phyloP scores from a whole-genome alignment of 1,140 invertebrate species.

The Brachystomella parvula region DNA sequence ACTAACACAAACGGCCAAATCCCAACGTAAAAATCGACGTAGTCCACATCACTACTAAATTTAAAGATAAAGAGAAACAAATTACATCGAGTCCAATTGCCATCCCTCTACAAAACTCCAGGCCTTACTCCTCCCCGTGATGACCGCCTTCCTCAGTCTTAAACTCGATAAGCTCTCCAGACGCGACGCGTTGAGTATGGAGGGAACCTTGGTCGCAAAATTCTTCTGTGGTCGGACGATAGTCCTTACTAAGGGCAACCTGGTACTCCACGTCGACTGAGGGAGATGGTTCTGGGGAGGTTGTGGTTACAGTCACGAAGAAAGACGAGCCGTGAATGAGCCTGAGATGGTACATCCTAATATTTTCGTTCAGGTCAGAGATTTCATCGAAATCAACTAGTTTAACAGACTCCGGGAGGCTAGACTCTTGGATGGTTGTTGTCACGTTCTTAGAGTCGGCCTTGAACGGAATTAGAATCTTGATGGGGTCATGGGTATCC shows the following conservation, averaged over 20 bases:
- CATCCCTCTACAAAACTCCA: no score
- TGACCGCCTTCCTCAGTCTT: not conserved
- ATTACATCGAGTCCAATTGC: no score
- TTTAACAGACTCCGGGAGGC: not conserved
- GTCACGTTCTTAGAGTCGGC: not conserved
- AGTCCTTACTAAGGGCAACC: conserved; percentile 4
- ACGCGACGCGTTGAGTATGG: not conserved
- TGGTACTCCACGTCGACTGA: not conserved
- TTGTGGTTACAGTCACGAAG: not conserved
- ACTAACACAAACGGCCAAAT: conserved; percentile 12
- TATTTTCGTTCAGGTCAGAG: not conserved
- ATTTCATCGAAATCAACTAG: not conserved
- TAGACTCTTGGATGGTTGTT: not conserved
- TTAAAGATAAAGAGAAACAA: no score
- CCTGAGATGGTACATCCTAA: not conserved
- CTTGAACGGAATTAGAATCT: not conserved
- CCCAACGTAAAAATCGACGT: conserved; percentile 17
- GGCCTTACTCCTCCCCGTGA: not conserved
- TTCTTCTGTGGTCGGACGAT: not conserved
- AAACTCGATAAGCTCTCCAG: not conserved
- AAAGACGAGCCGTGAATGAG: not conserved
- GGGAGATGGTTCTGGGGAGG: not conserved
- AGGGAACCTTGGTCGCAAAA: conserved; percentile 7
- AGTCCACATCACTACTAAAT: not conserved
- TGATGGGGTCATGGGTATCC: not conserved